A percentile compares a stretch with the other conserved stretches of the same genome.
Evolutionary conservation across 2,888 invertebrate genomes (phyloP).

Genomic region (Lamellibrachia satsuma): DNA sequence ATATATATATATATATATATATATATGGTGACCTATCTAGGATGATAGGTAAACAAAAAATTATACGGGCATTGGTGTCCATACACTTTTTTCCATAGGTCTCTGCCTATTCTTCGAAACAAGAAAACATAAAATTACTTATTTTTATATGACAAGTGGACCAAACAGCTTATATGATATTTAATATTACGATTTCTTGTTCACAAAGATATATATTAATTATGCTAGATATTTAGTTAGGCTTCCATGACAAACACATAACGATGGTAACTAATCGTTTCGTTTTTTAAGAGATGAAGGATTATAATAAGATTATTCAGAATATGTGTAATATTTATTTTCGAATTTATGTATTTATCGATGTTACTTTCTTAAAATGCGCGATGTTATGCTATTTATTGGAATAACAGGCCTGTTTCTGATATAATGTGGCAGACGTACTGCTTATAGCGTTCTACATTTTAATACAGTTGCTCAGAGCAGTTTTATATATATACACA

Average conservation of each 20-base stretch:
- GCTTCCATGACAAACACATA: not conserved
- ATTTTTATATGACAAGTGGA: not conserved
- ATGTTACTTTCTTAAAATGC: not conserved
- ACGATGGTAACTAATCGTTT: not conserved
- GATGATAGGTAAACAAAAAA: too few species aligned
- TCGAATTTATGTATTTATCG: not conserved
- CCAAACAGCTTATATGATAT: not conserved
- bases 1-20: too few species aligned
- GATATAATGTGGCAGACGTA: not conserved
- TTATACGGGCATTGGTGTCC: too few species aligned
- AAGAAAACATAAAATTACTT: not conserved
- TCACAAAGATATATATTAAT: not conserved
- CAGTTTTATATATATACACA: not conserved
- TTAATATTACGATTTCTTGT: not conserved
- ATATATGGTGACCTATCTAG: too few species aligned
- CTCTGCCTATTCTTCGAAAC: too few species aligned
- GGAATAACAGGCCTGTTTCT: not conserved
- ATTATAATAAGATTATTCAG: not conserved
- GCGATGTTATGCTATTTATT: not conserved
- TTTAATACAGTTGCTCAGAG: not conserved
- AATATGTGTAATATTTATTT: not conserved
- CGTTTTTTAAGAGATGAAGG: not conserved
- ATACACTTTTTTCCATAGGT: too few species aligned
- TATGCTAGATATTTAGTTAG: not conserved
- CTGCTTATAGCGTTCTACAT: not conserved